Evolutionary conservation across 2,113 vertebrate species (phyloP).

Genomic region (Herpetotheres cachinnans): DNA sequence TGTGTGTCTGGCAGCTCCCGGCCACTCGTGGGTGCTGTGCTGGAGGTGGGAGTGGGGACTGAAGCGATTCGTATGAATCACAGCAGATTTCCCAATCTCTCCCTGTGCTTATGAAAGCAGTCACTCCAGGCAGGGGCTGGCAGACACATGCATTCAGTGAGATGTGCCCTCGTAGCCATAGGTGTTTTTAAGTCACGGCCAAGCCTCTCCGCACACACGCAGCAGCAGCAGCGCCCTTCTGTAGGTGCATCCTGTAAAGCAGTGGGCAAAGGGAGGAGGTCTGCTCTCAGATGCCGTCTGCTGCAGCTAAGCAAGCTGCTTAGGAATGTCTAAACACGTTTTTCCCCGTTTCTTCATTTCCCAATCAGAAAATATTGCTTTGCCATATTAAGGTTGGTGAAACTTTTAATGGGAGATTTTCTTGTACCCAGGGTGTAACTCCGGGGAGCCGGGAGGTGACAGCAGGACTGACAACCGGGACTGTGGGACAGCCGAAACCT

Average conservation of each 20-base stretch:
- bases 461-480: neutral
- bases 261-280: neutral
- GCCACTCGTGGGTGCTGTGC: neutral
- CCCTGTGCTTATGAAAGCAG: neutral
- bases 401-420: neutral
- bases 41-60: neutral
- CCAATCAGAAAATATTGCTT: neutral
- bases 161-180: neutral
- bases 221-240: neutral
- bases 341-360: neutral
- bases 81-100: neutral
- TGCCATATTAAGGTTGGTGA: neutral
- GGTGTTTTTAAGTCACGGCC: rapidly evolving
- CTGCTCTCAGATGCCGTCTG: neutral
- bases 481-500: neutral
- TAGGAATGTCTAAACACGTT: neutral
- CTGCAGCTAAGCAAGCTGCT: neutral
- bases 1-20: neutral
- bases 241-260: rapidly evolving
- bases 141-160: rapidly evolving
- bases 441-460: neutral
- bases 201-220: rapidly evolving
- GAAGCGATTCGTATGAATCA: neutral
- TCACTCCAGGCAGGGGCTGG: neutral
- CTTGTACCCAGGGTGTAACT: neutral